Base-by-base conservation (phyloP, 2,888 invertebrate species). In the Seira musarum region DNA sequence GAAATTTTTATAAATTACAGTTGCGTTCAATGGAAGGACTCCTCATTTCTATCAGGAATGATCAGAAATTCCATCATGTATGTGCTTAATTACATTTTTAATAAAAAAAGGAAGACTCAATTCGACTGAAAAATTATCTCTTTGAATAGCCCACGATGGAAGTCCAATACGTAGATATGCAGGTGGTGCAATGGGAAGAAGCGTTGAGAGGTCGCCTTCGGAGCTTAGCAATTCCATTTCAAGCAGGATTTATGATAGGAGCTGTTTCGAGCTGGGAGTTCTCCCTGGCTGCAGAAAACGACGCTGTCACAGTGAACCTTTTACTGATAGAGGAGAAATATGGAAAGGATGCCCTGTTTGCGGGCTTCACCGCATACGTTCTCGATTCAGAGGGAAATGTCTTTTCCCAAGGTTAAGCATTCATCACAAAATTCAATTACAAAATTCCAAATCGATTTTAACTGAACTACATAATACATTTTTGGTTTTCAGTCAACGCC, bases 171-270 rank as follows among this genome's bases (percentile, higher is more conserved):
- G 78, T 78, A 66, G 78, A 77, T 22, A 77, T 77, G 77, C 70
- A 77, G 70, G 77, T 77, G 13, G 77, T 77, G 13, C 77, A 78
- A 17, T 78, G 78, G 78, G 30, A 78, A n/a, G 35, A 66, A 25
- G 78, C 78, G 15, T 1, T 78, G 30, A 65, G 66, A 19, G 53
- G 35, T 25, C 40, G 63, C 17, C 30, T 78, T 8, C 71, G 66
- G 1, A 60, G 65, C 21, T 65, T 71, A 15, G 71, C 78, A 0
- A 71, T 78, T 17, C 40, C 57, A 17, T 78, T 78, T 57, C 40
- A 78, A 46, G 65, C 77, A 64, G 78, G 71, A 3, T 78, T 15
- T n/a, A 35, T 53, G n/a, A 57, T 57, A 40, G 78, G 66, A 46
- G 71, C 71, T 8, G 15, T 78, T 1, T 77, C 77, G 0, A 70